Percentiles rank a stretch among this genome's conserved stretches.
These are phyloP conservation scores for Orthosia incerta DNA, from an alignment of 2,888 invertebrate genomes.

Conservation along the genomic window DNA sequence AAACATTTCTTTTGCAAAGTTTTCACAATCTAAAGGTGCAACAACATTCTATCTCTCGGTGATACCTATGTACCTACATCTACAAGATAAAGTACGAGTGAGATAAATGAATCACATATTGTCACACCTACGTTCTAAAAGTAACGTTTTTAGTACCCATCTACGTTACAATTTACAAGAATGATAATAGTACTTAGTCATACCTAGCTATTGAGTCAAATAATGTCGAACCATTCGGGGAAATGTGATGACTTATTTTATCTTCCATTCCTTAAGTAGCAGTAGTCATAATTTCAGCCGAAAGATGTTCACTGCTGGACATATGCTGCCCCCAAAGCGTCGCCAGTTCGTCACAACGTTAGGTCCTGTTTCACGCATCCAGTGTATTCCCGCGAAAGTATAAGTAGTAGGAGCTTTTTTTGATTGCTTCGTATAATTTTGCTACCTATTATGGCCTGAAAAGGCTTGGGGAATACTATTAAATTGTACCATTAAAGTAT, in stretches of 20 bases:
- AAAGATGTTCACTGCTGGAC: too few species aligned
- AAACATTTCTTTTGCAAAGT: too few species aligned
- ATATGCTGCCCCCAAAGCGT: too few species aligned
- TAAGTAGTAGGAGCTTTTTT: not conserved
- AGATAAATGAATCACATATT: conserved; percentile 1
- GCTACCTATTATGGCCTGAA: too few species aligned
- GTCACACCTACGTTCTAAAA: conserved; percentile 27
- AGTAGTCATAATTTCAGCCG: not conserved
- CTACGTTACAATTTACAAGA: not conserved
- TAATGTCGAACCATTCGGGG: not conserved
- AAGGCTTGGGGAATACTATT: too few species aligned
- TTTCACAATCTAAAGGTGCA: not conserved
- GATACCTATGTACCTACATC: too few species aligned
- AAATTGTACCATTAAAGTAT: too few species aligned
- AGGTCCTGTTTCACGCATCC: too few species aligned
- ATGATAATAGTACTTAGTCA: not conserved
- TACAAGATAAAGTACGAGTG: not conserved
- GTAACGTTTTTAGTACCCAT: not conserved
- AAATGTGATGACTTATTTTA: not conserved
- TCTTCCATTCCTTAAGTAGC: not conserved
- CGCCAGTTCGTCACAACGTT: too few species aligned
- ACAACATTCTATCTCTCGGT: not conserved
- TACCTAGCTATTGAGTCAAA: not conserved
- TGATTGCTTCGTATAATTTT: not conserved
- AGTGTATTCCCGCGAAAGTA: not conserved